Evolutionary conservation across 2,113 vertebrate genomes (phyloP).

Genomic region (Pelecanus crispus): DNA sequence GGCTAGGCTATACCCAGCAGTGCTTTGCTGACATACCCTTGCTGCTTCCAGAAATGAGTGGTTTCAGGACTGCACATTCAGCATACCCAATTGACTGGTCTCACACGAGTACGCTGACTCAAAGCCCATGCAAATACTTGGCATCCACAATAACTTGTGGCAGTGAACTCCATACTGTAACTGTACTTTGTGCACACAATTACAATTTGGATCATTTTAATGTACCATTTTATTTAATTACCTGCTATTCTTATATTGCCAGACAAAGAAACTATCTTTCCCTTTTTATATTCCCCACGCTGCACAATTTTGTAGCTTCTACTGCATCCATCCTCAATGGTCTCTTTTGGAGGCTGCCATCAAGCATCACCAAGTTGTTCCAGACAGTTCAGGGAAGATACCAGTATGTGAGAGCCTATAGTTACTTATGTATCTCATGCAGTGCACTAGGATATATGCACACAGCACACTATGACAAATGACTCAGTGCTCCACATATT

Average conservation of each 20-base stretch:
- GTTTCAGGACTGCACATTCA: accelerated
- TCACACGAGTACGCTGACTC: accelerated
- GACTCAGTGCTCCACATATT: not conserved
- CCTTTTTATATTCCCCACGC: not conserved
- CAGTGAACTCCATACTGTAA: not conserved
- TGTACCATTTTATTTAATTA: not conserved
- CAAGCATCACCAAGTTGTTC: not conserved
- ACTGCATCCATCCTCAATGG: not conserved
- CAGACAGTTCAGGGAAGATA: not conserved
- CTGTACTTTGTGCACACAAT: not conserved
- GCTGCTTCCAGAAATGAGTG: not conserved
- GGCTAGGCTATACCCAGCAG: not conserved
- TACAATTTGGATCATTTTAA: not conserved
- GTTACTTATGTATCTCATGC: not conserved
- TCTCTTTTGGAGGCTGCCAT: not conserved
- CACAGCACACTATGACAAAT: not conserved
- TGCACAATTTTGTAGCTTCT: not conserved
- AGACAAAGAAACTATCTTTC: not conserved
- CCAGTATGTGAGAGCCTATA: not conserved
- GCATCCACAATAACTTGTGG: not conserved
- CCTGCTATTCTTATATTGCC: not conserved
- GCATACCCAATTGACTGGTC: accelerated
- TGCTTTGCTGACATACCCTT: not conserved
- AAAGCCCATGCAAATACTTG: not conserved
- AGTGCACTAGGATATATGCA: too few relatives aligned